These are phyloP conservation scores for Emydocephalus ijimae DNA, from an alignment of 2,113 vertebrate genomes.

Conservation along the genomic window DNA sequence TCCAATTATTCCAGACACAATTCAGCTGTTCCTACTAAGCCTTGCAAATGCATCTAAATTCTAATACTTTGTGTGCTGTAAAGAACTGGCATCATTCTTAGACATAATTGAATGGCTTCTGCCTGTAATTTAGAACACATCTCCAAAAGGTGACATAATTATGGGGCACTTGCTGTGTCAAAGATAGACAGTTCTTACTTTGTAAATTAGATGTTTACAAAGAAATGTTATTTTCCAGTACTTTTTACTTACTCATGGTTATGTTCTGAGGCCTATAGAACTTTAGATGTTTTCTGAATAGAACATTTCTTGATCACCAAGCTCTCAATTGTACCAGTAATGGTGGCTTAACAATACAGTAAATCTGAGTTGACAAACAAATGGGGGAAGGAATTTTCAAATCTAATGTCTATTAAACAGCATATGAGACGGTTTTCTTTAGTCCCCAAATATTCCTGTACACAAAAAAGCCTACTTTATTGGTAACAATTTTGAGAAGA, in stretches of 20 bases:
- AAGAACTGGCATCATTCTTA: background rate
- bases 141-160: constrained; percentile 7
- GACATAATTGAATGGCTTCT: constrained; percentile 8
- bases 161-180: background rate
- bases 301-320: background rate
- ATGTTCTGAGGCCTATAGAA: background rate
- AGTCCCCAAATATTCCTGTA: background rate
- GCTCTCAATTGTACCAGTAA: background rate
- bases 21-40: background rate
- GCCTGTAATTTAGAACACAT: constrained; percentile 9
- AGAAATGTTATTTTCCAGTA: background rate
- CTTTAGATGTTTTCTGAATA: background rate
- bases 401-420: background rate
- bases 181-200: constrained; percentile 5
- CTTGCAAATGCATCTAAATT: background rate
- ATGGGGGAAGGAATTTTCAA: background rate
- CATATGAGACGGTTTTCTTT: background rate
- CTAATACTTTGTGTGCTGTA: background rate
- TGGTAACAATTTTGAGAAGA: background rate
- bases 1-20: background rate
- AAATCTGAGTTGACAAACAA: background rate
- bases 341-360: background rate
- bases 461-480: background rate
- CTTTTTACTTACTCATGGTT: background rate
- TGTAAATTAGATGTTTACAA: constrained; percentile 11